Evolutionary conservation across 92 coral and sea anemone genomes (phyloP).

Genomic region (Anthopleura xanthogrammica): DNA sequence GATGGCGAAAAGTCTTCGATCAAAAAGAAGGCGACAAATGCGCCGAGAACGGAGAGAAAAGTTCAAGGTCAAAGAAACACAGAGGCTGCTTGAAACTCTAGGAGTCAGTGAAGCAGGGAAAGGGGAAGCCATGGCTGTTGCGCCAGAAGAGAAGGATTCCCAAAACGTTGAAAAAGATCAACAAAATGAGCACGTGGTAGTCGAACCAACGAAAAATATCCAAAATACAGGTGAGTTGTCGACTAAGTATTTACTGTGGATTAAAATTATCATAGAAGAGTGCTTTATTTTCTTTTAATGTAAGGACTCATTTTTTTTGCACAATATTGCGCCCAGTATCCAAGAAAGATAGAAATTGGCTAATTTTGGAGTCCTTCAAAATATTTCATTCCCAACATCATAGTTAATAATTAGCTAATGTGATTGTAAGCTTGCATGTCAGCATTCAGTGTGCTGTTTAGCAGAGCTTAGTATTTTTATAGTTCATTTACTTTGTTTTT

Average conservation of each 20-base stretch:
- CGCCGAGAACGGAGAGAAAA: conserved; percentile 80
- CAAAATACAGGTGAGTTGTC: conserved; percentile 11
- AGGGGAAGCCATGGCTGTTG: conserved; percentile 49
- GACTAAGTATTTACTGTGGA: neutral
- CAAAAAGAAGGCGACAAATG: conserved; percentile 84
- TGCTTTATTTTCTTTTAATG: too few relatives aligned
- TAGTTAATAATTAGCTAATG: too few relatives aligned
- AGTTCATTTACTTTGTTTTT: too few relatives aligned
- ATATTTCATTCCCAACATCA: too few relatives aligned
- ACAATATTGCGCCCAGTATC: too few relatives aligned
- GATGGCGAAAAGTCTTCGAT: conserved; percentile 98
- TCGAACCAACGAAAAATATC: neutral
- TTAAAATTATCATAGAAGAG: neutral
- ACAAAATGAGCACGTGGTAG: conserved; percentile 29
- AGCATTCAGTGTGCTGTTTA: too few relatives aligned
- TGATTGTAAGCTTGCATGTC: too few relatives aligned
- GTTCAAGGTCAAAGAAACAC: conserved; percentile 73
- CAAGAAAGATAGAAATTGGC: too few relatives aligned
- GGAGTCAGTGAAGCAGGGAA: conserved; percentile 62
- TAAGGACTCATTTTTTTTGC: too few relatives aligned
- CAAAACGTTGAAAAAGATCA: conserved; percentile 24
- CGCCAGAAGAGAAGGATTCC: neutral
- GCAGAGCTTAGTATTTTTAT: too few relatives aligned
- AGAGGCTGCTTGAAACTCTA: conserved; percentile 56
- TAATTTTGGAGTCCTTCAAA: too few relatives aligned